Conservation (phyloP, 2,888 invertebrate species). For the Abrostola triplasia region DNA sequence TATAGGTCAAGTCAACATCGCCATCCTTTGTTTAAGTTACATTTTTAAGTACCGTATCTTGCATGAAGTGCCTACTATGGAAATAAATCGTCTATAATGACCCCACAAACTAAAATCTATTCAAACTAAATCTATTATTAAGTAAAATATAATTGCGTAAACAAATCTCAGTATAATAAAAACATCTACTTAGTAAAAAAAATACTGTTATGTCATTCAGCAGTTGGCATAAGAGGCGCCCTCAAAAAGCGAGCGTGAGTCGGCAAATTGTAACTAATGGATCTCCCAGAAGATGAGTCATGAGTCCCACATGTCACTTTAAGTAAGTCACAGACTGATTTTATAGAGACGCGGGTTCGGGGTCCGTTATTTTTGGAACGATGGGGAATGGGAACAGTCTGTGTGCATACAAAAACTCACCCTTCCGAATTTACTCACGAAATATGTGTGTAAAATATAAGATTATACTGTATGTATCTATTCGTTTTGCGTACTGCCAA, state of each 20-base stretch:
- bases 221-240: conserved; percentile 61
- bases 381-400: conserved; percentile 40
- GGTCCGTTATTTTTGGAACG: conserved; percentile 66
- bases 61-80: conserved; percentile 6
- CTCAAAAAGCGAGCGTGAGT: conserved; percentile 81
- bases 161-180: conserved; percentile 40
- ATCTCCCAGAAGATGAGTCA: conserved; percentile 80
- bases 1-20: conserved; percentile 26
- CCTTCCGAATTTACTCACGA: conserved; percentile 34
- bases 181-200: conserved; percentile 48
- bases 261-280: conserved; percentile 82
- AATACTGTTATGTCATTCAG: conserved; percentile 54
- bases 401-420: conserved; percentile 53
- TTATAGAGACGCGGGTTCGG: conserved; percentile 67
- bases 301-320: conserved; percentile 77
- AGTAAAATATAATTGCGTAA: conserved; percentile 11
- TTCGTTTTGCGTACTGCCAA: no score
- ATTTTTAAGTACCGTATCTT: conserved; percentile 1
- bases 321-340: conserved; percentile 70
- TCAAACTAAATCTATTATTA: not conserved
- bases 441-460: not conserved
- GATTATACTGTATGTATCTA: not conserved
- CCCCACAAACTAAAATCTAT: not conserved
- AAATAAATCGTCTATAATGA: conserved; percentile 10
- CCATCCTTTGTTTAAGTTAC: conserved; percentile 10